Conservation (phyloP, 2,797 vertebrate species). For the Podarcis siculus region DNA sequence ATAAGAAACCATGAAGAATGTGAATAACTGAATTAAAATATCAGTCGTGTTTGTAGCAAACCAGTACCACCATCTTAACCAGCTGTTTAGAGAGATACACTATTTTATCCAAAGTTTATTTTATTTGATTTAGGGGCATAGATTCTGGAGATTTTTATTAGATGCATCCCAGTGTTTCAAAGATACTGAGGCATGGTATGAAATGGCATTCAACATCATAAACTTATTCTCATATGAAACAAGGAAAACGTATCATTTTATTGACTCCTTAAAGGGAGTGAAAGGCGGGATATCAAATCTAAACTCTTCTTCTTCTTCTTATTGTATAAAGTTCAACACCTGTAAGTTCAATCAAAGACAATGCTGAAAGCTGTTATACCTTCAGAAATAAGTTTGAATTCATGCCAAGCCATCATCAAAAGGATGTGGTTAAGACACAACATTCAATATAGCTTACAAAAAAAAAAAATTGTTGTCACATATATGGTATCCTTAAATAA, state of each 20-base stretch:
- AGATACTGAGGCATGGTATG: neutral
- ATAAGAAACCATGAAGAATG: too few species aligned
- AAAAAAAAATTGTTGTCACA: neutral
- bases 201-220: neutral
- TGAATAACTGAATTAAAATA: too few species aligned
- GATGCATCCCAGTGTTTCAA: neutral
- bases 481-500: neutral
- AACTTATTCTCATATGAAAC: neutral
- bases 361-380: neutral
- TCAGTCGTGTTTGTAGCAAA: too few species aligned
- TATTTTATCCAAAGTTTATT: neutral
- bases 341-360: neutral
- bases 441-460: neutral
- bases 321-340: neutral
- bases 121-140: neutral
- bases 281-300: too few species aligned
- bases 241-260: neutral
- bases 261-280: too few species aligned
- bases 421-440: neutral
- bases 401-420: neutral
- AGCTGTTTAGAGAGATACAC: too few species aligned
- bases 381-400: neutral
- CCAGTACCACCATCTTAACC: too few species aligned
- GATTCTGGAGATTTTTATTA: neutral
- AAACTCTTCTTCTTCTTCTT: too few species aligned